A percentile compares a stretch with the other conserved stretches of the same genome.
Conservation (phyloP, 2,888 invertebrate species). For the Epinotia bilunana region DNA sequence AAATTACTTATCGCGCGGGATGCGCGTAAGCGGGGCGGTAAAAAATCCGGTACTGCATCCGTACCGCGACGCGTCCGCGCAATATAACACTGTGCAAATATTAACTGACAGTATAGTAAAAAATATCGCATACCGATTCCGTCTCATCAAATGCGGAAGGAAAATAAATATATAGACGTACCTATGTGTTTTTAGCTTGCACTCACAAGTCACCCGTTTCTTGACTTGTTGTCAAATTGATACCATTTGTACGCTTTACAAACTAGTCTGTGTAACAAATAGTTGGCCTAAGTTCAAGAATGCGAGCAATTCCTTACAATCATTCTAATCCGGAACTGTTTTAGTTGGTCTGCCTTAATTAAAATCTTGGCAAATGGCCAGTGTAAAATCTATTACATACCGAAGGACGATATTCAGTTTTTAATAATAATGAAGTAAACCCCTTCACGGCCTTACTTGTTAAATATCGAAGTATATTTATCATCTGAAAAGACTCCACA, state of each 20-base stretch:
- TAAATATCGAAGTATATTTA: no score
- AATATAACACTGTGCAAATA: no score
- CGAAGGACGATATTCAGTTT: neutral
- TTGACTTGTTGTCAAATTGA: neutral
- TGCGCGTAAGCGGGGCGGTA: no score
- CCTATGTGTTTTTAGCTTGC: neutral
- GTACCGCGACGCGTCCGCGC: no score
- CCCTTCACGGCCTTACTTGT: no score
- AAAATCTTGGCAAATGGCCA: constrained; percentile 30
- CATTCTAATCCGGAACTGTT: constrained; percentile 18
- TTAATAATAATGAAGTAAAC: neutral
- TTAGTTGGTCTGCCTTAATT: constrained; percentile 29
- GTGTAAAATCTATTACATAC: constrained; percentile 7
- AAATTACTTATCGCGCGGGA: no score
- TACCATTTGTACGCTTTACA: neutral
- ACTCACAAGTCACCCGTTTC: neutral
- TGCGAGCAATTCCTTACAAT: constrained; percentile 13
- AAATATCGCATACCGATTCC: no score
- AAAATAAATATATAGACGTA: no score
- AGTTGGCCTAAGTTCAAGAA: constrained; percentile 23
- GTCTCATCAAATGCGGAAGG: no score
- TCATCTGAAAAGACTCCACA: no score
- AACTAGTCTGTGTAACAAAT: neutral
- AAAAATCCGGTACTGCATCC: no score
- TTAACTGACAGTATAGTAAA: no score